Percentiles rank a stretch among this genome's conserved stretches.
Evolutionary conservation across 2,888 invertebrate species (phyloP).

Genomic region (Pyrochroa serraticornis): DNA sequence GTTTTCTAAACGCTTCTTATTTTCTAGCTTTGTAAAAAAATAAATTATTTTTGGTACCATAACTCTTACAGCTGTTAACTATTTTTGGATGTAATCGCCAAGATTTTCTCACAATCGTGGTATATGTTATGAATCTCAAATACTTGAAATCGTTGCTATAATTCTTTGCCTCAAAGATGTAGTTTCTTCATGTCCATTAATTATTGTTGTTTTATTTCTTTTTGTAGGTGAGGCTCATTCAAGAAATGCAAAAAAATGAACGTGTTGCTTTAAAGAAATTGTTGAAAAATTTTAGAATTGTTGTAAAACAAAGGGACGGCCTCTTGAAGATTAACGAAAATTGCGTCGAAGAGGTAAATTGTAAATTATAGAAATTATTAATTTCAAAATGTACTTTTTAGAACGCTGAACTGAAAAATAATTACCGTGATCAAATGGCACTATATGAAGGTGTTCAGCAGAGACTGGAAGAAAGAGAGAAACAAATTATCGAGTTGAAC

Average conservation of each 20-base stretch:
- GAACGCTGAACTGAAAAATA: slow-evolving; percentile 17
- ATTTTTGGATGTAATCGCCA: no score
- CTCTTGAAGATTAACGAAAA: slow-evolving; percentile 39
- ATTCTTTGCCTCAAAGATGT: no score
- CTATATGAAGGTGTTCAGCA: background rate
- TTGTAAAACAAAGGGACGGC: slow-evolving; percentile 43
- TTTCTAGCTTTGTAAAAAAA: no score
- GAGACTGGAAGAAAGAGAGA: background rate
- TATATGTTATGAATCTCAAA: no score
- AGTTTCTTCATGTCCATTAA: no score
- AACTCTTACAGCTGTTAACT: no score
- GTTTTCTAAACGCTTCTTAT: no score
- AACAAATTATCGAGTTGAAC: no score
- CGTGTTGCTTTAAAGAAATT: slow-evolving; percentile 45
- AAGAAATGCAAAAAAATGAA: slow-evolving; percentile 50
- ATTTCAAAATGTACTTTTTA: slow-evolving; percentile 7
- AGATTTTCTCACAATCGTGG: no score
- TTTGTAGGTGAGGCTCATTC: slow-evolving; percentile 41
- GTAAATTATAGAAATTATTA: background rate
- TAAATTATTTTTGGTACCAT: no score
- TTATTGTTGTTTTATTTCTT: no score
- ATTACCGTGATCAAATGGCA: background rate
- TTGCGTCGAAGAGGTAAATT: slow-evolving; percentile 37
- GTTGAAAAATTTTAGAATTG: slow-evolving; percentile 42
- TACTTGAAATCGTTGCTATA: no score